A percentile compares a stretch with the other conserved stretches of the same genome.
Conservation (phyloP, 2,113 vertebrate genomes). For the Chaetops frenatus region DNA sequence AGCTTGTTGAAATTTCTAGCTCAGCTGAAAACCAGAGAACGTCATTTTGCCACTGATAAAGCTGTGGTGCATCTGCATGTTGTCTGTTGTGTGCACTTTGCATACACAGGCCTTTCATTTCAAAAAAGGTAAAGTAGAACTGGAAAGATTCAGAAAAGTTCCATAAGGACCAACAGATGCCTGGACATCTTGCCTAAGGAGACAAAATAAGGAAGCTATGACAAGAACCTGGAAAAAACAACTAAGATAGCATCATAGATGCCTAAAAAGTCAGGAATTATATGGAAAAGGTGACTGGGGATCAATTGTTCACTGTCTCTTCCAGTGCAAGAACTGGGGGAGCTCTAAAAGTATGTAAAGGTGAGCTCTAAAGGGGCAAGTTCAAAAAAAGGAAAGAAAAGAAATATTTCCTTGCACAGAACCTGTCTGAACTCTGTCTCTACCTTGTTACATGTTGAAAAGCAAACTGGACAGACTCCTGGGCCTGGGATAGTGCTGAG, state of each 20-base stretch:
- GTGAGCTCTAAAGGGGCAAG: not conserved
- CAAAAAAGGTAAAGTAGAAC: not conserved
- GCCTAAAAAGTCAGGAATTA: not conserved
- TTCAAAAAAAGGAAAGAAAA: not conserved
- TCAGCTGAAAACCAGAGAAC: not conserved
- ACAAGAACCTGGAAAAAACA: not conserved
- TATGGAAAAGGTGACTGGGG: fast-evolving
- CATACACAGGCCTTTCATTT: not conserved
- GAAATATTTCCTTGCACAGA: not conserved
- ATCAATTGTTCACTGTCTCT: not conserved
- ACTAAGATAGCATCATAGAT: not conserved
- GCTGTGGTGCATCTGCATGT: not conserved
- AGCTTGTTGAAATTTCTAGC: not conserved
- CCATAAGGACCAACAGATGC: not conserved
- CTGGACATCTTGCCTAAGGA: not conserved
- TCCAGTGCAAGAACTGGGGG: not conserved
- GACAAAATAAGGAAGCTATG: not conserved
- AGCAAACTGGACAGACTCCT: not conserved
- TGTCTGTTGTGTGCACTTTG: not conserved
- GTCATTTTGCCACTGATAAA: not conserved
- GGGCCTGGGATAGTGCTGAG: not conserved
- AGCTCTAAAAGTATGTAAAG: not conserved
- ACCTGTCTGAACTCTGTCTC: not conserved
- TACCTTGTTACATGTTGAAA: not conserved
- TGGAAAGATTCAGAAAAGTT: not conserved